Conservation (phyloP, 2,888 invertebrate species). For the Callyntrura sp. region DNA sequence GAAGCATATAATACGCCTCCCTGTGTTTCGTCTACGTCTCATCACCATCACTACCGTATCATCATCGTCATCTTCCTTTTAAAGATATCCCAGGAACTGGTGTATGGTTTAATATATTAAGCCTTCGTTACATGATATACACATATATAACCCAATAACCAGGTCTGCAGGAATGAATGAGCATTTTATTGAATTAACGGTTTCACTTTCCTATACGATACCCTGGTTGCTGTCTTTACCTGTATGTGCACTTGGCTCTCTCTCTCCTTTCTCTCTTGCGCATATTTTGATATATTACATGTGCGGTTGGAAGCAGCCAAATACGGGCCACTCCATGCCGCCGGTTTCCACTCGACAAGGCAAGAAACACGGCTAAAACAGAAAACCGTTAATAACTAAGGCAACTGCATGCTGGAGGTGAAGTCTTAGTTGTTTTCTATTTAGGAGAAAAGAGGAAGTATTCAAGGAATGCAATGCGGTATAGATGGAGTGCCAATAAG, state of each 20-base stretch:
- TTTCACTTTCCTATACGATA: conserved; percentile 4
- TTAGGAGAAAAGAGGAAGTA: conserved; percentile 29
- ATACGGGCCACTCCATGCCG: conserved; percentile 8
- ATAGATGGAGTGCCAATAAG: conserved; percentile 19
- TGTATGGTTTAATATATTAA: background rate
- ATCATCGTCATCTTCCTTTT: conserved; percentile 2
- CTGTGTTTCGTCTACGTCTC: background rate
- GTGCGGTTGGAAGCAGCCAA: background rate
- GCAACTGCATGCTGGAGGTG: background rate
- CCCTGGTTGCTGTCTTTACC: background rate
- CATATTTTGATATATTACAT: background rate
- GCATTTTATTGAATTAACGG: conserved; percentile 38
- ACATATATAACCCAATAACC: background rate
- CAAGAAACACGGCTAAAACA: background rate
- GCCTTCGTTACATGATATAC: background rate
- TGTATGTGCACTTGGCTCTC: background rate
- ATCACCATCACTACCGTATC: conserved; percentile 48
- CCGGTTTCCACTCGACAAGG: conserved; percentile 46
- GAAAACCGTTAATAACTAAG: background rate
- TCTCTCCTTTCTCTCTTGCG: background rate
- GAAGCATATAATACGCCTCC: background rate
- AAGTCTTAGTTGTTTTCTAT: conserved; percentile 6
- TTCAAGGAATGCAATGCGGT: conserved; percentile 71
- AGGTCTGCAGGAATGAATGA: background rate
- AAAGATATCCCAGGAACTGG: background rate